Evolutionary conservation across 1,140 invertebrate species (phyloP), one percentile per base, ranked within the genome.

Genomic region (Adoxophyes honmai): DNA sequence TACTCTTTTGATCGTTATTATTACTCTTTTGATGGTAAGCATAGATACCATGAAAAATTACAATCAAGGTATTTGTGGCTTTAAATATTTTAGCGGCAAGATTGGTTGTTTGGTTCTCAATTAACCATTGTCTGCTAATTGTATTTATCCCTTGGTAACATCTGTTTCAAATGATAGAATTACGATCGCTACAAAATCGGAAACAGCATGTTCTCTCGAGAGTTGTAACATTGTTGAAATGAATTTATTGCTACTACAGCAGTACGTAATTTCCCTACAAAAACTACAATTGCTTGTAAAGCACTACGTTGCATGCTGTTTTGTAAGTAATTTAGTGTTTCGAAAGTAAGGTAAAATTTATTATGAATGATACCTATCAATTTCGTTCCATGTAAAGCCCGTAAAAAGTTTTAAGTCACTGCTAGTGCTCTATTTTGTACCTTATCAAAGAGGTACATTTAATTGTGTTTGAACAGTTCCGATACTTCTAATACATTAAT

Each of bases 21-120:
- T n/a, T n/a, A n/a, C n/a, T 75, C 60, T 80, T 80, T 51, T 73
- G 55, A 55, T 76, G 64, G 3, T 64, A 62, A 34, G 64, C 54
- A 58, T 75, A 73, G 0, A 74, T 78, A 2, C 74, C 73, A 52
- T 75, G 67, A 44, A 60, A 73, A 48, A 75, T 74, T 7, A 75
- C 3, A 34, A 64, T 35, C 8, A 68, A 44, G 39, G 3, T 14
- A 14, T 5, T 44, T 44, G 39, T 44, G 39, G 39, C 13, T 44
- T 44, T 44, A 44, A 44, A 44, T 44, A 44, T 44, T 44, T 44
- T 44, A n/a, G n/a, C n/a, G n/a, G n/a, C n/a, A n/a, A n/a, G n/a
- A n/a, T n/a, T n/a, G n/a, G n/a, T n/a, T n/a, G n/a, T n/a, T n/a
- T n/a, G n/a, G n/a, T n/a, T n/a, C n/a, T n/a, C n/a, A n/a, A 44